Base-by-base conservation (phyloP, 1,140 invertebrate genomes). In the Papilio helenus region DNA sequence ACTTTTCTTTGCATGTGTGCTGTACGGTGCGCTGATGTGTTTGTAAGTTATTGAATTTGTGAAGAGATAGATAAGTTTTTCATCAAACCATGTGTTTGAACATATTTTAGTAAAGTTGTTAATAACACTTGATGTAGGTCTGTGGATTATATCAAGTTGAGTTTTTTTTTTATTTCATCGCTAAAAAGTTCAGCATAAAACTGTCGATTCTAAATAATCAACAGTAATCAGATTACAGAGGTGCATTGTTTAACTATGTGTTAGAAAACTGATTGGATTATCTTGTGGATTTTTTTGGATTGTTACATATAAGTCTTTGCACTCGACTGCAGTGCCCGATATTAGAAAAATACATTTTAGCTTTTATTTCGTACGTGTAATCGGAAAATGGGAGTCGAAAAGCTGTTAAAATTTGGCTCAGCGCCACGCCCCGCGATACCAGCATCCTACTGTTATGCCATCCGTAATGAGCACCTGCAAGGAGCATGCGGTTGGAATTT, bases 391-490 rank as follows among this genome's bases (percentile, higher is more conserved):
- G 12, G 55, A 61, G 76, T n/a, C 55, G 76, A 58, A 58, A 61
- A 61, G 80, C 83, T 83, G 84, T 86, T 87, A 86, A 86, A 86
- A 83, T 87, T 88, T 90, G 87, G 88, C 88, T 76, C 80, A 49
- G 71, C 39, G 83, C 86, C 85, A 85, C 82, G 76, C 76, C 80
- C 80, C 58, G 44, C 74, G 71, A 72, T 72, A 77, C 34, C 76
- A 42, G 34, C 51, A 44, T 61, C 76, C 76, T 58, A 77, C 76
- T 65, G 74, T 79, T 79, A 79, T 80, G 78, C 72, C 80, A 81
- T 82, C 81, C 80, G 84, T 87, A 88, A 88, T 84, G 84, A 85
- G 87, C 80, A 88, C 87, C 86, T 87, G 86, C 82, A 85, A 86
- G 83, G 77, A 84, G 72, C 16, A 68, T 20, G 65, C n/a, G 80